These are phyloP conservation scores for Lota lota DNA, from an alignment of 2,113 vertebrate genomes.

Conservation along the genomic window DNA sequence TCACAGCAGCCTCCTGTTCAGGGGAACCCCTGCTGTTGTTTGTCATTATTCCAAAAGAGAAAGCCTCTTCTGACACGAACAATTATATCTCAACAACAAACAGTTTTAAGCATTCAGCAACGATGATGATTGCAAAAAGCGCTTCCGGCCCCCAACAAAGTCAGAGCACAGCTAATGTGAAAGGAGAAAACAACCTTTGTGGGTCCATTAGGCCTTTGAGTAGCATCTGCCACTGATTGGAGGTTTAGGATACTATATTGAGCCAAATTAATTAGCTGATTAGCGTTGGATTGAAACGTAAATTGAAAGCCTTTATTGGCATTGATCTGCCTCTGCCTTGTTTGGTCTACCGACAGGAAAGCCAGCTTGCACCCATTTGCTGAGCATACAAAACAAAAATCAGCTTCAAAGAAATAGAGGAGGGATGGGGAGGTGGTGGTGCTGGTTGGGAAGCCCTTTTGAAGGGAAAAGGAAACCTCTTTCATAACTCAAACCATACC, in stretches of 20 bases:
- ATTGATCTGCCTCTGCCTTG: slow-evolving; percentile 52
- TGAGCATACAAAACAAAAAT: slow-evolving; percentile 40
- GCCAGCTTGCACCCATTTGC: slow-evolving; percentile 5
- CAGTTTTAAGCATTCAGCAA: slow-evolving; percentile 8
- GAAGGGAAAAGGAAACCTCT: neutral
- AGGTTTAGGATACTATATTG: slow-evolving; percentile 40
- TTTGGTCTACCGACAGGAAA: slow-evolving; percentile 49
- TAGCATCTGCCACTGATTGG: slow-evolving; percentile 13
- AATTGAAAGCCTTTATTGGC: slow-evolving; percentile 56
- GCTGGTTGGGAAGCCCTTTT: slow-evolving; percentile 38
- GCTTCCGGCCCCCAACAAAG: slow-evolving; percentile 1
- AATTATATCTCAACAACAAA: slow-evolving; percentile 22
- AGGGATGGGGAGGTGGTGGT: neutral
- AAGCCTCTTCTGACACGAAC: slow-evolving; percentile 1
- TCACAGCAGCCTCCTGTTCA: neutral
- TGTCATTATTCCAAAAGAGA: neutral
- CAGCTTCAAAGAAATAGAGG: neutral
- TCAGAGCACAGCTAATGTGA: slow-evolving; percentile 17
- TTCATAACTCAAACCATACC: neutral
- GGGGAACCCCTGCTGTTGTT: neutral
- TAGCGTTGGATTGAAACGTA: slow-evolving; percentile 54
- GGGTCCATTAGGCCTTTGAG: slow-evolving; percentile 33
- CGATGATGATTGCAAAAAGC: neutral
- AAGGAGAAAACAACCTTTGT: slow-evolving; percentile 36
- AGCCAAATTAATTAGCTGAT: slow-evolving; percentile 64